Base-by-base conservation (phyloP, 2,113 vertebrate species). In the Mirounga angustirostris region DNA sequence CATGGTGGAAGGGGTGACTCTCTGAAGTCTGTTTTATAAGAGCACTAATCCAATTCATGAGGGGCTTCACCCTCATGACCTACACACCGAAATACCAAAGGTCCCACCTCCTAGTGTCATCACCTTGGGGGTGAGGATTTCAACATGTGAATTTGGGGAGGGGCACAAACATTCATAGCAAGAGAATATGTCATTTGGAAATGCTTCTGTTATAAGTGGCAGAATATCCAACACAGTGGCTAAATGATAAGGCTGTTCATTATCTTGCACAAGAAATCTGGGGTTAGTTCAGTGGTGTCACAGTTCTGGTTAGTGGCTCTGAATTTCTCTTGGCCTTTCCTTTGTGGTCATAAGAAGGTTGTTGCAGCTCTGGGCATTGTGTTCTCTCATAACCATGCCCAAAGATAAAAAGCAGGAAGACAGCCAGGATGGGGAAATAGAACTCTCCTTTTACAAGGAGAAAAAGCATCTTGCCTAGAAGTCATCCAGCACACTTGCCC, bases 101-200 rank as follows among this genome's bases (percentile, higher is more conserved):
- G 24, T 58, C 52, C 36, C 52, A 22, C 46, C 12, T 73, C 26
- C 52, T 79, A 43, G 19, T 65, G n/a, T 26, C 46, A 69, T 88
- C 36, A 86, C 28, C 22, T 91, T 84, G 22, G 21, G 11, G 58
- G 21, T 74, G 46, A 76, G 58, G 61, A 69, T 71, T 59, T 88
- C 92, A 69, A 50, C 52, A 22, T 69, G 69, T 11, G 63, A 80
- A 69, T 80, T 59, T 63, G 69, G 5, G 58, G 1, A 40, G 7
- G 19, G 67, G 63, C 80, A 36, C 40, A 90, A 46, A 89, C 19
- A 65, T 46, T 76, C 80, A 65, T 15, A 65, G 69, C 67, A 78
- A 78, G 69, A 90, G 59, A 96, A 54, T 43, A 19, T 94, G 58
- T 76, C 50, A 67, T 67, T 54, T 83, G 59, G 83, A 95, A 92